A percentile compares a stretch with the other conserved stretches of the same genome.
phyloP scores from a whole-genome alignment of 2,797 vertebrate species.

The Ptychobarbus kaznakovi region DNA sequence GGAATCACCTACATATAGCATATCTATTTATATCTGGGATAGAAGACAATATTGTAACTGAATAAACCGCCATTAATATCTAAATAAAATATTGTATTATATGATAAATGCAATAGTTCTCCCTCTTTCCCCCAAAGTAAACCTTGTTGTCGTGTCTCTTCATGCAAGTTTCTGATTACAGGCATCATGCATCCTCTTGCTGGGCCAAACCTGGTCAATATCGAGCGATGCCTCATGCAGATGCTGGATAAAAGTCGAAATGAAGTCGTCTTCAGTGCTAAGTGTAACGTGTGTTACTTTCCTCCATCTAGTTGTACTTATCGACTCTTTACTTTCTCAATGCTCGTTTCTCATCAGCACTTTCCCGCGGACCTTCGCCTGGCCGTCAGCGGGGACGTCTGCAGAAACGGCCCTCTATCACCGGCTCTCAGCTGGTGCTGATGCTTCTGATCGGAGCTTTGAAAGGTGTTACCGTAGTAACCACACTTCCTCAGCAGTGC shows the following conservation, averaged over 20 bases:
- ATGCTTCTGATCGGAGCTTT: conserved; percentile 35
- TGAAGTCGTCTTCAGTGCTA: conserved; percentile 15
- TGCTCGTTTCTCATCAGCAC: conserved; percentile 15
- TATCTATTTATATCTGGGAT: neutral
- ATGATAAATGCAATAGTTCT: neutral
- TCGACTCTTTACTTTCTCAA: conserved; percentile 22
- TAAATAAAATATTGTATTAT: neutral
- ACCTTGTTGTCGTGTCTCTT: neutral
- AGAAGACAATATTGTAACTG: neutral
- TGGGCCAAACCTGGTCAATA: neutral
- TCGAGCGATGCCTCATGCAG: neutral
- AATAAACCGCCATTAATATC: neutral
- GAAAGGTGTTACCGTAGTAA: conserved; percentile 64
- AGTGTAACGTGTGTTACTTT: conserved; percentile 31
- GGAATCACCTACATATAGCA: neutral
- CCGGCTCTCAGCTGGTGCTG: conserved; percentile 42
- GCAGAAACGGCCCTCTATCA: conserved; percentile 39
- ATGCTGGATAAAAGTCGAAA: neutral
- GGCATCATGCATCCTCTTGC: neutral
- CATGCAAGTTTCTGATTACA: neutral
- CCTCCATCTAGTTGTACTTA: conserved; percentile 10
- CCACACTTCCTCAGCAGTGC: conserved; percentile 50
- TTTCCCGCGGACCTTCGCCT: conserved; percentile 29
- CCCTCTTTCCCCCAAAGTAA: neutral
- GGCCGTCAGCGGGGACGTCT: conserved; percentile 41